A percentile compares a stretch with the other conserved stretches of the same genome.
Conservation (phyloP, 2,113 vertebrate genomes). For the Chroicocephalus ridibundus region DNA sequence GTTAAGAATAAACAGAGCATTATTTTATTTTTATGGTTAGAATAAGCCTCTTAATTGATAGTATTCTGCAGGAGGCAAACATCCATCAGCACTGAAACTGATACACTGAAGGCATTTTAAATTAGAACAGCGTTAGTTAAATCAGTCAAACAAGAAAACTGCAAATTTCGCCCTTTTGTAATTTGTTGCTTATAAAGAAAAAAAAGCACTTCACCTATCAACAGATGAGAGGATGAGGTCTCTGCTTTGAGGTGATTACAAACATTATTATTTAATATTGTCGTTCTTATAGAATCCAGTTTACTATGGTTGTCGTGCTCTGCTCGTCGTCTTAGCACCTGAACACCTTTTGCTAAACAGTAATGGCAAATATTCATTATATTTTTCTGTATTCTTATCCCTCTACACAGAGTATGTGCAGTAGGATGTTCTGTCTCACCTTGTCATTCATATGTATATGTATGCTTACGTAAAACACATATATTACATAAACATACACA, state of each 20-base stretch:
- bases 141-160: neutral
- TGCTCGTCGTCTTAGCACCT: neutral
- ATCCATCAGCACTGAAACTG: conserved; percentile 1
- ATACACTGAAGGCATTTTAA: neutral
- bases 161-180: neutral
- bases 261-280: neutral
- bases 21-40: conserved; percentile 50
- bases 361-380: neutral
- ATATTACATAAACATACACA: neutral
- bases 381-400: neutral
- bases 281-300: neutral
- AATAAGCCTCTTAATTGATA: conserved; percentile 62
- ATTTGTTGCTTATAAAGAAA: neutral
- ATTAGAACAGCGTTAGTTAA: neutral
- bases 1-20: conserved; percentile 1
- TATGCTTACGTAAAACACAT: neutral
- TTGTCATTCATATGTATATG: neutral
- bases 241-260: neutral
- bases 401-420: neutral
- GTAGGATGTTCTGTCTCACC: neutral
- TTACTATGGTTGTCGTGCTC: neutral
- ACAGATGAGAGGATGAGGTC: neutral
- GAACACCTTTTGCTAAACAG: neutral
- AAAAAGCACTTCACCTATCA: neutral
- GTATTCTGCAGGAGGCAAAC: conserved; percentile 47